A percentile compares a stretch with the other conserved stretches of the same genome.
phyloP scores from a whole-genome alignment of 2,113 vertebrate genomes.

The Sinocyclocheilus anophthalmus region DNA sequence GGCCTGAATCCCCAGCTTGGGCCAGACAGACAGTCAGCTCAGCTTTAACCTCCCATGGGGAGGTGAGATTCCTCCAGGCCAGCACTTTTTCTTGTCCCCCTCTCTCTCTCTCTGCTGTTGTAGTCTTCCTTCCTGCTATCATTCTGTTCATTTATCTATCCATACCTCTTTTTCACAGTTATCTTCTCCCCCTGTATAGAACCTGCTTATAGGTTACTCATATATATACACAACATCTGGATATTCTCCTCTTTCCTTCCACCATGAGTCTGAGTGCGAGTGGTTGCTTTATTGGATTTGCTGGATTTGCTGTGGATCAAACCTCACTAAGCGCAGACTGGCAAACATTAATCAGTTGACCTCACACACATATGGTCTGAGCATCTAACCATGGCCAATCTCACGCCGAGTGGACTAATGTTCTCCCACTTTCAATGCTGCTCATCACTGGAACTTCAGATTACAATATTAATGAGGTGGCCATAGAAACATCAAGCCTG shows the following conservation, averaged over 20 bases:
- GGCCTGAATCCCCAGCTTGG: slow-evolving; percentile 31
- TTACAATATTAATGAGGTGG: not conserved
- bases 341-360: slow-evolving; percentile 28
- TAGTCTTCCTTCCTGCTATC: not conserved
- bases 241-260: not conserved
- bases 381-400: slow-evolving; percentile 31
- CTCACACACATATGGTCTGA: slow-evolving; percentile 35
- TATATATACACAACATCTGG: not conserved
- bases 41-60: slow-evolving; percentile 24
- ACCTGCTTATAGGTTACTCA: not conserved
- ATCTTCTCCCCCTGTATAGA: not conserved
- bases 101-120: not conserved
- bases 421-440: slow-evolving; percentile 23
- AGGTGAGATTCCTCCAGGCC: slow-evolving; percentile 26
- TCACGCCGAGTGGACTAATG: slow-evolving; percentile 33
- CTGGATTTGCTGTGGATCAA: slow-evolving; percentile 52
- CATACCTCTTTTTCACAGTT: not conserved
- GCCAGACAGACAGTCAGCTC: slow-evolving; percentile 24
- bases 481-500: not conserved
- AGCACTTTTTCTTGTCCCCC: not conserved
- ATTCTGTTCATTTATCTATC: slow-evolving; percentile 16
- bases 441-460: slow-evolving; percentile 10
- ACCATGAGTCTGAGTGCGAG: not conserved
- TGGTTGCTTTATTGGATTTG: slow-evolving; percentile 50
- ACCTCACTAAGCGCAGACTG: slow-evolving; percentile 26